Conservation (phyloP, 2,888 invertebrate genomes). For the Troides oblongomaculatus region DNA sequence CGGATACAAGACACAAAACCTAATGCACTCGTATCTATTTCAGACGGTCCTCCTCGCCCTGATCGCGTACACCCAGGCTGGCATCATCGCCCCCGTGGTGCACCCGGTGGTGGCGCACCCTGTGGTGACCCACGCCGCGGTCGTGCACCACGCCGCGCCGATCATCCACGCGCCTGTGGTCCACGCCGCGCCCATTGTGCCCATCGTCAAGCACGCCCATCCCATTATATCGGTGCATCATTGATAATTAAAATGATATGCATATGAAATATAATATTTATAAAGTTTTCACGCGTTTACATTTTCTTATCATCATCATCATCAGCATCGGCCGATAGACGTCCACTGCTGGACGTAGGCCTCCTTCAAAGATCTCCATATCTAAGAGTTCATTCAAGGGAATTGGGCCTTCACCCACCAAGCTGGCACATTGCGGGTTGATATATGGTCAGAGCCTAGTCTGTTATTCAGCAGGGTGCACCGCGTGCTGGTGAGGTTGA, state of each 20-base stretch:
- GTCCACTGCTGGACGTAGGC: neutral
- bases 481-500: too few species aligned
- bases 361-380: too few species aligned
- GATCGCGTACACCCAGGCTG: slow-evolving; percentile 63
- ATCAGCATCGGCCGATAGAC: neutral
- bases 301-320: slow-evolving; percentile 1
- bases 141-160: slow-evolving; percentile 11
- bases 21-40: slow-evolving; percentile 25
- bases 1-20: too few species aligned
- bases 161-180: slow-evolving; percentile 37
- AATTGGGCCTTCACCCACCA: neutral
- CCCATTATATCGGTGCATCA: slow-evolving; percentile 64
- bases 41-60: slow-evolving; percentile 70
- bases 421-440: too few species aligned
- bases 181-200: slow-evolving; percentile 51
- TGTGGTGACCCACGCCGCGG: slow-evolving; percentile 41
- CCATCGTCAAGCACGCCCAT: slow-evolving; percentile 53
- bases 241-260: slow-evolving; percentile 34
- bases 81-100: slow-evolving; percentile 60
- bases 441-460: too few species aligned
- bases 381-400: too few species aligned
- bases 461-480: too few species aligned
- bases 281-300: neutral
- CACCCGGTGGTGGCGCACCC: slow-evolving; percentile 52
- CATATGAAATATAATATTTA: slow-evolving; percentile 25